These are phyloP conservation scores for Leuciscus waleckii DNA, from an alignment of 2,797 vertebrate species.

Conservation along the genomic window DNA sequence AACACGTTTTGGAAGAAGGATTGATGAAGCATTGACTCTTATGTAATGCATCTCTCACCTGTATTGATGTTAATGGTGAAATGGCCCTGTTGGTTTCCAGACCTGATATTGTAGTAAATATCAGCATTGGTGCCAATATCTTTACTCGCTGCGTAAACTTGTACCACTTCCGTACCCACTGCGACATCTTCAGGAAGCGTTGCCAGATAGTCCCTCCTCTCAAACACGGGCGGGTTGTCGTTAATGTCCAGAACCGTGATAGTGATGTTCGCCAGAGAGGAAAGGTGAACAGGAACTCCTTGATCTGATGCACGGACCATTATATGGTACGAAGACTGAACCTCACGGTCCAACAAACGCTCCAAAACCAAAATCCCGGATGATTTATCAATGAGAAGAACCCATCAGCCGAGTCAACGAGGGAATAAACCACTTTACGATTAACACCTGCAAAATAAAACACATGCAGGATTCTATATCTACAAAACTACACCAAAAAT, in stretches of 20 bases:
- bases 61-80: constrained; percentile 90
- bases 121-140: constrained; percentile 97
- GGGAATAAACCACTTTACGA: constrained; percentile 88
- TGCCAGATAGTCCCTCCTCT: constrained; percentile 90
- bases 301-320: constrained; percentile 88
- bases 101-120: constrained; percentile 92
- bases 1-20: neutral
- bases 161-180: constrained; percentile 86
- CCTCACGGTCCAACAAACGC: constrained; percentile 88
- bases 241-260: constrained; percentile 95
- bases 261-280: constrained; percentile 85
- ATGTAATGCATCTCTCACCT: constrained; percentile 79
- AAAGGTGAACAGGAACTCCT: constrained; percentile 82
- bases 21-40: neutral
- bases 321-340: constrained; percentile 88
- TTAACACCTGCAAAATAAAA: constrained; percentile 79
- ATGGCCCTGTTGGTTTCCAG: constrained; percentile 93
- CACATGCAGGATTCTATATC: neutral
- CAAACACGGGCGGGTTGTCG: constrained; percentile 96
- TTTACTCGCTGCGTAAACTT: constrained; percentile 93
- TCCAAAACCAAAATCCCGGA: constrained; percentile 91
- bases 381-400: constrained; percentile 89
- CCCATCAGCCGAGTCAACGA: constrained; percentile 83
- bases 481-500: neutral
- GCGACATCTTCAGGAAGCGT: constrained; percentile 89